Conservation (phyloP, 2,888 invertebrate species). For the Eulithis testata region DNA sequence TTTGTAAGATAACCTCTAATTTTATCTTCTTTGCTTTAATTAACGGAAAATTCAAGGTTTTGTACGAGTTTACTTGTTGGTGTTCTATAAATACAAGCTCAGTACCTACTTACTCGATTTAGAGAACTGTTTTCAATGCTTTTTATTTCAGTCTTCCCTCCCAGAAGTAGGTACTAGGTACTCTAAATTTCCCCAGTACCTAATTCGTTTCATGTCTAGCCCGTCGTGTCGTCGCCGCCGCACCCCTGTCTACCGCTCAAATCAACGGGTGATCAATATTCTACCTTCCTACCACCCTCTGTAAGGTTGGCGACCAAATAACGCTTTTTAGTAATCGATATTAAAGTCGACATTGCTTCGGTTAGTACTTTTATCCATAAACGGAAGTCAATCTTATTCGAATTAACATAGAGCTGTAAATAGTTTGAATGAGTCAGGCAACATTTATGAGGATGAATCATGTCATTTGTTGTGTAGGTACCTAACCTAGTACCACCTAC, state of each 20-base stretch:
- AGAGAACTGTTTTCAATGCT: no score
- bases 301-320: slow-evolving; percentile 7
- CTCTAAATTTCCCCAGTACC: not conserved
- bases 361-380: slow-evolving; percentile 12
- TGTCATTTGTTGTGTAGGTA: not conserved
- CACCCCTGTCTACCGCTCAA: slow-evolving; percentile 25
- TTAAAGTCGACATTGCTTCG: slow-evolving; percentile 23
- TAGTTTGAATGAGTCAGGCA: slow-evolving; percentile 27
- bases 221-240: slow-evolving; percentile 18
- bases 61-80: not conserved
- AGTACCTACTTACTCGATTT: no score
- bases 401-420: slow-evolving; percentile 24
- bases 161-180: no score
- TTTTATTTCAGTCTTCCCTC: not conserved
- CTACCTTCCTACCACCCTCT: slow-evolving; percentile 13
- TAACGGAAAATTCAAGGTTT: slow-evolving; percentile 1
- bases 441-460: slow-evolving; percentile 29
- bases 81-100: not conserved
- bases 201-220: slow-evolving; percentile 31
- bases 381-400: slow-evolving; percentile 25
- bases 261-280: slow-evolving; percentile 34
- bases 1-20: not conserved
- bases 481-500: no score
- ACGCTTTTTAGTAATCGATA: slow-evolving; percentile 4
- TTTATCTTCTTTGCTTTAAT: not conserved